Evolutionary conservation across 2,113 vertebrate species (phyloP), one percentile per base, ranked within the genome.

Genomic region (Macquaria australasica): DNA sequence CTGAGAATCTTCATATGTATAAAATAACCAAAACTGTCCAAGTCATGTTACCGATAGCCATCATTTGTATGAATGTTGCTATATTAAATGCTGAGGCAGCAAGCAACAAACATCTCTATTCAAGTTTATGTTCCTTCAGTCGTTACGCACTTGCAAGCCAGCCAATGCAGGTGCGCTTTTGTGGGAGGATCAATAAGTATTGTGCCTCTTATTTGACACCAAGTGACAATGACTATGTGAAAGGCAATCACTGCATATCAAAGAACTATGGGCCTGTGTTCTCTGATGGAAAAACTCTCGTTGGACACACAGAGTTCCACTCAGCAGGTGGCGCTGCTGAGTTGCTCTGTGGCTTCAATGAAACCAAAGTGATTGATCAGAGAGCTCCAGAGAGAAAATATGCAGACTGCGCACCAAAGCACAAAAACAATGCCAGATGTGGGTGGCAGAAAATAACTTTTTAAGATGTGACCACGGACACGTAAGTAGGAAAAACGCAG

Each of bases 141-240:
- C 68, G 84, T 88, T 94, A 91, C 82, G 51, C 84, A 91, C 51
- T 80, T 92, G 83, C 84, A 92, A 90, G 87, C 84, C 64, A 82
- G 28, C 79, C 84, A 93, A 92, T 92, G 81, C 82, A 92, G 91
- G 73, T 76, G 81, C 63, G 83, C 91, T 90, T 94, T 93, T 90
- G 90, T 88, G 51, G 85, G 89, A 94, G 87, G 85, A 73, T 79
- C 48, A 28, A 31, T 58, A 39, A 53, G 31, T 31, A 3, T 23
- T 7, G 11, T 69, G 45, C 2, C 50, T 77, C 15, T 23, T 23
- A 50, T 71, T 80, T n/a, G 41, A 45, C 5, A 28, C 5, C 3
- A 34, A 3, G 20, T 45, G 51, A 18, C 6, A 39, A 18, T 21
- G 9, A 77, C 1, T 60, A 58, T 8, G 3, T 78, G 34, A 71